Conservation (phyloP, 1,140 invertebrate species). For the Scaptomyza pallida region DNA sequence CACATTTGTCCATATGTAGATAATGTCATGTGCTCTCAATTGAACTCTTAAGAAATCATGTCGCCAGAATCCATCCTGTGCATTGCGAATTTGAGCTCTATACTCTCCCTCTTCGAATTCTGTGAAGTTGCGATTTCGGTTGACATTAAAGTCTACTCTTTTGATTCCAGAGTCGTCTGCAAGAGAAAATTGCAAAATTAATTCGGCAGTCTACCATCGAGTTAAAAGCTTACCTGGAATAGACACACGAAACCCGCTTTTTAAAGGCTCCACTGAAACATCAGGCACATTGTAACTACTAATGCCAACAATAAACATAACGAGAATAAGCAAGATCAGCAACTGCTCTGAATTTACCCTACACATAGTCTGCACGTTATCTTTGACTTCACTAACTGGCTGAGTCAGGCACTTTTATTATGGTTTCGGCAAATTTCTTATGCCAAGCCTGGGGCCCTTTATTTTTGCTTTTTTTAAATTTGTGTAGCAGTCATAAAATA, state of each 20-base stretch:
- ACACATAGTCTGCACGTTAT: not conserved
- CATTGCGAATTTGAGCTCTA: conserved; percentile 35
- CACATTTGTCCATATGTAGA: conserved; percentile 74
- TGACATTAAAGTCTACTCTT: conserved; percentile 74
- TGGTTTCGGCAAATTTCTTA: conserved; percentile 21
- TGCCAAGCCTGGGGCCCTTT: too few relatives aligned
- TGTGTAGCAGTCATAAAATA: too few relatives aligned
- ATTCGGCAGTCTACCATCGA: not conserved
- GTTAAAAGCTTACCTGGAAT: conserved; percentile 61
- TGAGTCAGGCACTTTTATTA: conserved; percentile 18
- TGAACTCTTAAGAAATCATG: conserved; percentile 42
- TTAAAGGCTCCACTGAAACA: conserved; percentile 50
- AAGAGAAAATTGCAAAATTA: not conserved
- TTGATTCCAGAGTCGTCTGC: conserved; percentile 67
- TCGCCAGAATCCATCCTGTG: conserved; percentile 54
- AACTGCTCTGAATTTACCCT: conserved; percentile 14
- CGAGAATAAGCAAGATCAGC: conserved; percentile 6
- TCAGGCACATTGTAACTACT: conserved; percentile 56
- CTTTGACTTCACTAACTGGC: conserved; percentile 19
- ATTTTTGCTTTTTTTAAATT: too few relatives aligned
- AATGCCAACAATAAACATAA: not conserved
- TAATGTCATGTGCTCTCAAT: conserved; percentile 50
- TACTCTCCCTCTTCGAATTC: conserved; percentile 66
- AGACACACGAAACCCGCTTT: conserved; percentile 64
- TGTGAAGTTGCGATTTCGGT: conserved; percentile 71